Percentiles rank a stretch among this genome's conserved stretches.
Conservation (phyloP, 2,888 invertebrate genomes). For the Lithophane leautieri region DNA sequence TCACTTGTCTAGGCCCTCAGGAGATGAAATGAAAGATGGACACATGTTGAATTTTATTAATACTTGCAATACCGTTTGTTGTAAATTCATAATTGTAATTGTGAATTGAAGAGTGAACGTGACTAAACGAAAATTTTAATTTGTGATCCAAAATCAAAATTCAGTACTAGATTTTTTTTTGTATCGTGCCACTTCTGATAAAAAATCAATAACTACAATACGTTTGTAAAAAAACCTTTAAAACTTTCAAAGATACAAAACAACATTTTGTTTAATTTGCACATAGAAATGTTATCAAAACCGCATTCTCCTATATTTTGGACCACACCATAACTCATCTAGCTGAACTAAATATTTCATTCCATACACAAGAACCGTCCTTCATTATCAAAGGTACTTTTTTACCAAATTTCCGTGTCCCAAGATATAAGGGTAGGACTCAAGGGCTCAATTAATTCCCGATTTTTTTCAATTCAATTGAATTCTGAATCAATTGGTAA, state of each 20-base stretch:
- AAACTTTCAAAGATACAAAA: too few relatives aligned
- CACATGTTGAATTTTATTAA: not conserved
- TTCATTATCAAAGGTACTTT: slow-evolving; percentile 45
- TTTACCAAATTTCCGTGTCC: slow-evolving; percentile 44
- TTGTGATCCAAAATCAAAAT: not conserved
- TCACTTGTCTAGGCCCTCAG: too few relatives aligned
- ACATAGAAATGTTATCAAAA: not conserved
- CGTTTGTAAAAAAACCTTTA: too few relatives aligned
- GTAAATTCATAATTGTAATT: too few relatives aligned
- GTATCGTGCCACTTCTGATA: not conserved
- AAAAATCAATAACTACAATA: not conserved
- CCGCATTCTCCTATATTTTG: slow-evolving; percentile 21
- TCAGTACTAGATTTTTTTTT: too few relatives aligned
- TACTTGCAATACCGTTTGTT: not conserved
- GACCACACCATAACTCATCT: slow-evolving; percentile 56
- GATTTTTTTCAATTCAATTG: slow-evolving; percentile 62
- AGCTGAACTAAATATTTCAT: slow-evolving; percentile 63
- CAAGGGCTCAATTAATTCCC: slow-evolving; percentile 55
- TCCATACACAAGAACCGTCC: slow-evolving; percentile 32
- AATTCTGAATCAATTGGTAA: slow-evolving; percentile 62
- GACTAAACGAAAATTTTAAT: not conserved
- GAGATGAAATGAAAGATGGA: not conserved
- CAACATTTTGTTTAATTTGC: not conserved
- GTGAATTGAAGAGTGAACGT: not conserved
- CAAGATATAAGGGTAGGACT: slow-evolving; percentile 47